Base-by-base conservation (phyloP, 2,113 vertebrate species). In the Hydrochoerus hydrochaeris region DNA sequence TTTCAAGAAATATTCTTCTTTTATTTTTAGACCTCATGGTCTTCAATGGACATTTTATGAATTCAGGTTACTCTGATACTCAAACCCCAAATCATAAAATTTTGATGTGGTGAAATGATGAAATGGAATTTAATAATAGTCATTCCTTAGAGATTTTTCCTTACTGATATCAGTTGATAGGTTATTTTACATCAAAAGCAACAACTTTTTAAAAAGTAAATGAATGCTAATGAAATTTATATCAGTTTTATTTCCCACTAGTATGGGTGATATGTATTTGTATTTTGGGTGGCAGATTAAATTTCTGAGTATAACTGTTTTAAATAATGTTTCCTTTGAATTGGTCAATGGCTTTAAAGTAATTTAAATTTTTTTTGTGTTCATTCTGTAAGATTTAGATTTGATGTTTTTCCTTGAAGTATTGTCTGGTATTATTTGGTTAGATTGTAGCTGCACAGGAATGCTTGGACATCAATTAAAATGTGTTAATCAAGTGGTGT, bases 351-450 rank as follows among this genome's bases (percentile, higher is more conserved):
- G 75, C 1, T 8, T 78, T 81, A 87, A 82, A 41, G n/a, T 73
- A 91, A 85, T 75, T 92, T 88, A 86, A 90, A 85, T 57, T 6
- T 88, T 89, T 32, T 93, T 97, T 88, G 2, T 38, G 3, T 84
- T 17, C 58, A 88, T 93, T 82, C 26, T 82, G 0, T 77, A 89
- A 65, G 24, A 81, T 81, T 24, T 96, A 57, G 7, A 85, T 65
- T 93, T 95, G 52, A 67, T 77, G 78, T 69, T 91, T 91, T 57
- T 82, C n/a, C 83, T 87, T 89, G 9, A 91, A 96, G 38, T 60
- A 71, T 1, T 52, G 41, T 4, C 54, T 91, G 12, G 49, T 90
- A 44, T 58, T 85, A 85, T n/a, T 95, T 86, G 28, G 73, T 94
- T 97, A 82, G n/a, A 90, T 90, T 91, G 38, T 71, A 78, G 41